phyloP scores from a whole-genome alignment of 2,113 vertebrate genomes.

The Eurystomus gularis region DNA sequence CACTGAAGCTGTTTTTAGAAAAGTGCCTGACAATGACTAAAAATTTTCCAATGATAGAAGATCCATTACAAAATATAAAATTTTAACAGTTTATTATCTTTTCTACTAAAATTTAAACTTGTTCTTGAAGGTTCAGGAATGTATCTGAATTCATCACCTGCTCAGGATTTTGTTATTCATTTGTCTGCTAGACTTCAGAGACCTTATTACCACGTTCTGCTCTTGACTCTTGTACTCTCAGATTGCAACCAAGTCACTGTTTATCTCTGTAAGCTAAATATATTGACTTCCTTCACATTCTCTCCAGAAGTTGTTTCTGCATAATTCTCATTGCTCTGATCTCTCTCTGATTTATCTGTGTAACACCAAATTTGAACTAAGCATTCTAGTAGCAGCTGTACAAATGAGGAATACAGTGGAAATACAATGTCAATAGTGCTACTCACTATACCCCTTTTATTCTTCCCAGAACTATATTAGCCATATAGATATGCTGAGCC shows the following conservation, averaged over 20 bases:
- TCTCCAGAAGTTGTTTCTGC: not conserved
- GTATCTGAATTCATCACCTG: not conserved
- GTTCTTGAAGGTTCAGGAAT: not conserved
- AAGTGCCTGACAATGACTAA: not conserved
- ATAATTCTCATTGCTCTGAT: rapidly evolving
- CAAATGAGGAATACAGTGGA: not conserved
- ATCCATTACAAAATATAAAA: not conserved
- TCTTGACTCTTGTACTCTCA: not conserved
- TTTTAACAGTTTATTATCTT: not conserved
- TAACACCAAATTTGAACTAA: not conserved
- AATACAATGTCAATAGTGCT: not conserved
- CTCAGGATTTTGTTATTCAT: not conserved
- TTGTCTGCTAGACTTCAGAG: not conserved
- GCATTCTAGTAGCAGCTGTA: not conserved
- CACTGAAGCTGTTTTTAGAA: not conserved
- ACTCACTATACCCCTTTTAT: not conserved
- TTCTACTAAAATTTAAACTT: not conserved
- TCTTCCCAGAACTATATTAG: not conserved
- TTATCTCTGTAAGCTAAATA: not conserved
- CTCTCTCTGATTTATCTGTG: not conserved
- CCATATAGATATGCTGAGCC: not conserved
- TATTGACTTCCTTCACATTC: not conserved
- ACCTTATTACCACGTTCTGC: not conserved
- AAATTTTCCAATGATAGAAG: not conserved
- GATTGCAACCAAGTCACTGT: not conserved